Conservation (phyloP, 64 coral and sea anemone species). For the Dendronephthya gigantea region DNA sequence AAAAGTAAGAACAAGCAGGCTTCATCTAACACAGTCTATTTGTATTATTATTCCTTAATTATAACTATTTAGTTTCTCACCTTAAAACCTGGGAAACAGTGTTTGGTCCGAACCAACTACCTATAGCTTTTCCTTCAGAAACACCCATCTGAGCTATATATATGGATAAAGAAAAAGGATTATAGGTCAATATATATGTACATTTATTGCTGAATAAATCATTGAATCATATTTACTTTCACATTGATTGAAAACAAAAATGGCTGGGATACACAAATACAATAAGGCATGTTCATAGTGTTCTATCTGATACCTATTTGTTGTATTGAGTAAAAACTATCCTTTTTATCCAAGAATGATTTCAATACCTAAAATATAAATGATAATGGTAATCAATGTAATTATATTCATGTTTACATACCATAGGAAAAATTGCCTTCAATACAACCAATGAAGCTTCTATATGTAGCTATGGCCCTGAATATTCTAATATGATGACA, state of each 20-base stretch:
- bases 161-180: conserved; percentile 6
- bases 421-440: too few species aligned
- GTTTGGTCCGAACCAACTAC: conserved; percentile 98
- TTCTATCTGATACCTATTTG: conserved; percentile 82
- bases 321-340: conserved; percentile 93
- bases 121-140: conserved; percentile 86
- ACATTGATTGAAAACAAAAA: neutral
- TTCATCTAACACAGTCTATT: too few species aligned
- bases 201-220: neutral
- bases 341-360: conserved; percentile 89
- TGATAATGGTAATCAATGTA: too few species aligned
- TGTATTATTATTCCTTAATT: too few species aligned
- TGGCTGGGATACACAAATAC: neutral
- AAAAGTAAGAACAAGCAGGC: too few species aligned
- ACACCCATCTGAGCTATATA: conserved; percentile 90
- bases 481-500: too few species aligned
- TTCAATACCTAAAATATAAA: conserved; percentile 55
- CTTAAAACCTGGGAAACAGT: conserved; percentile 88
- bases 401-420: too few species aligned
- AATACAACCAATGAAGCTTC: too few species aligned
- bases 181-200: neutral
- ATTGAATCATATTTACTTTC: too few species aligned
- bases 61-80: conserved; percentile 24
- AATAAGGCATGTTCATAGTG: neutral
- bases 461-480: too few species aligned